Conservation (phyloP, 2,113 vertebrate species). For the Coregonus clupeaformis region DNA sequence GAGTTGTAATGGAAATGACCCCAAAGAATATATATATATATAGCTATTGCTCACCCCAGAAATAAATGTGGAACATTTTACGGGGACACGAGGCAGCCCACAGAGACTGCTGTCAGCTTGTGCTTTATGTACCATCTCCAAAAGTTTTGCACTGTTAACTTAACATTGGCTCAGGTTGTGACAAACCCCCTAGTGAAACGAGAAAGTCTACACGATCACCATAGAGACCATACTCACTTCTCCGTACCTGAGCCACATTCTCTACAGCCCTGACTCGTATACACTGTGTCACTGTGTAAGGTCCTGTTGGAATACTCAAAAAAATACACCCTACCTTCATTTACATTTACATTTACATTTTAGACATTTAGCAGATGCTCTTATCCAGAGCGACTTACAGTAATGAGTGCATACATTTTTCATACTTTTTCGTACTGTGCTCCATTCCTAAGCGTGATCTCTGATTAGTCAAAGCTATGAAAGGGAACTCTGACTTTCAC, state of each 20-base stretch:
- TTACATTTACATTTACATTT: no score
- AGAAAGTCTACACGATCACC: neutral
- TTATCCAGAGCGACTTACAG: no score
- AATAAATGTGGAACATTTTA: neutral
- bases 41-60: neutral
- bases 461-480: no score
- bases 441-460: no score
- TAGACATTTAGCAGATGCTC: no score
- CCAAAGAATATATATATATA: neutral
- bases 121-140: neutral
- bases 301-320: neutral
- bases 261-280: conserved; percentile 23
- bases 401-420: no score
- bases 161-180: neutral
- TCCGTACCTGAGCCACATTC: neutral
- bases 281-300: conserved; percentile 40
- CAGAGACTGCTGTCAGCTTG: neutral
- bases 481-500: no score
- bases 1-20: neutral
- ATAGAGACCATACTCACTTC: neutral
- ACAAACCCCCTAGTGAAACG: neutral
- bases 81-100: neutral
- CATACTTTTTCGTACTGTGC: no score
- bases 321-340: no score
- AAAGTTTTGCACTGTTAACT: neutral